Base-by-base conservation (phyloP, 2,113 vertebrate species). In the Pedetes capensis region DNA sequence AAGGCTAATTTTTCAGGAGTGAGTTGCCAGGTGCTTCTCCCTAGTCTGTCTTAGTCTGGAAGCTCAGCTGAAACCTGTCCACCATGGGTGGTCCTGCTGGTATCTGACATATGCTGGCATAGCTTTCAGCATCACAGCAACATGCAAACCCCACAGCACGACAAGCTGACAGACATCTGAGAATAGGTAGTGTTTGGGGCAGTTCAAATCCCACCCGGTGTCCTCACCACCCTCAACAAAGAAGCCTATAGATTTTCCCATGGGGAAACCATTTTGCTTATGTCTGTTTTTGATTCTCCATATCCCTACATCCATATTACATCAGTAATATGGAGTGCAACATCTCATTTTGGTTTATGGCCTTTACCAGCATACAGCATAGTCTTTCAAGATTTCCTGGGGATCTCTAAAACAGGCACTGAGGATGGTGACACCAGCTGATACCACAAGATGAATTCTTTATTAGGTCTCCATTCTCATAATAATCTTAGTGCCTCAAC, bases 161-260 rank as follows among this genome's bases (percentile, higher is more conserved):
- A n/a, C n/a, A n/a, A n/a, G n/a, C n/a, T n/a, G n/a, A n/a, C n/a
- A n/a, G n/a, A n/a, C n/a, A n/a, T n/a, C n/a, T n/a, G n/a, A n/a
- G n/a, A n/a, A n/a, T n/a, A n/a, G 2, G 5, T 5, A 5, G 69
- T n/a, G 53, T 8, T 42, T 37, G 6, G 3, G 25, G 13, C 2
- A 39, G 22, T 7, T 5, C 25, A 11, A 18, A 49, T 29, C 55
- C 53, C 22, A 92, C 42, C 34, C 37, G 10, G 22, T 13, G 7
- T 23, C 34, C 71, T 34, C 6, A 2, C 4, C 0, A 0, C 8
- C 13, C 29, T 74, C 44, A 34, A 18, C 34, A 39, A 37, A 8
- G 88, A 76, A 34, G n/a, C 32, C 29, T n/a, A 25, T 2, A 27
- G 49, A 34, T 27, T 47, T 72, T 83, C 57, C 37, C 8, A 6